A percentile compares a stretch with the other conserved stretches of the same genome.
Evolutionary conservation across 2,888 invertebrate genomes (phyloP).

Genomic region (Platypus cylindrus): DNA sequence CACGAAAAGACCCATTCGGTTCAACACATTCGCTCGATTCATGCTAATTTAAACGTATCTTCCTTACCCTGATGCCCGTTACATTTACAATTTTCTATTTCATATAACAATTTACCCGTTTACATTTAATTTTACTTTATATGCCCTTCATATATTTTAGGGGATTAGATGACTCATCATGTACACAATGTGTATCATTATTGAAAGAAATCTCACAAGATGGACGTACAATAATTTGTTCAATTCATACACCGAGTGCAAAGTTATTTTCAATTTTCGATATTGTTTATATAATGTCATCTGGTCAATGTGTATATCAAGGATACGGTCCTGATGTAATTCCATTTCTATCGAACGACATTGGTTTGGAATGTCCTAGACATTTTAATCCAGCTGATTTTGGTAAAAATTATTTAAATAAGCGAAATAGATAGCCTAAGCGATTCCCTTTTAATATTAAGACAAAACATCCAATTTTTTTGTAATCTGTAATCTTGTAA

Average conservation of each 20-base stretch:
- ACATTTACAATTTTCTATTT: neutral
- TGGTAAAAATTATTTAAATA: constrained; percentile 58
- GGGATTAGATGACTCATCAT: constrained; percentile 83
- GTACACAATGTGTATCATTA: constrained; percentile 75
- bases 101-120: neutral
- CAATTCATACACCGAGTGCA: constrained; percentile 93
- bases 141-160: constrained; percentile 37
- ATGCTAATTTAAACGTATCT: too few relatives aligned
- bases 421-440: too few relatives aligned
- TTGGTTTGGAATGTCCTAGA: constrained; percentile 74
- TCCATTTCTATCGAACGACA: constrained; percentile 61
- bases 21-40: too few relatives aligned
- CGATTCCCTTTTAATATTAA: too few relatives aligned
- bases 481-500: too few relatives aligned
- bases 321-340: constrained; percentile 69
- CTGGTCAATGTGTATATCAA: constrained; percentile 82
- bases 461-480: too few relatives aligned
- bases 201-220: constrained; percentile 72
- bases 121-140: too few relatives aligned
- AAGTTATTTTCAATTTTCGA: constrained; percentile 83
- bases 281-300: constrained; percentile 78
- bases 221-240: constrained; percentile 86
- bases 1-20: too few relatives aligned
- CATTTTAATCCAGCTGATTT: constrained; percentile 96
- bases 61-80: too few relatives aligned